Percentiles rank a stretch among this genome's conserved stretches.
These are phyloP conservation scores for Netelia melanura DNA, from an alignment of 2,888 invertebrate species.

Conservation along the genomic window DNA sequence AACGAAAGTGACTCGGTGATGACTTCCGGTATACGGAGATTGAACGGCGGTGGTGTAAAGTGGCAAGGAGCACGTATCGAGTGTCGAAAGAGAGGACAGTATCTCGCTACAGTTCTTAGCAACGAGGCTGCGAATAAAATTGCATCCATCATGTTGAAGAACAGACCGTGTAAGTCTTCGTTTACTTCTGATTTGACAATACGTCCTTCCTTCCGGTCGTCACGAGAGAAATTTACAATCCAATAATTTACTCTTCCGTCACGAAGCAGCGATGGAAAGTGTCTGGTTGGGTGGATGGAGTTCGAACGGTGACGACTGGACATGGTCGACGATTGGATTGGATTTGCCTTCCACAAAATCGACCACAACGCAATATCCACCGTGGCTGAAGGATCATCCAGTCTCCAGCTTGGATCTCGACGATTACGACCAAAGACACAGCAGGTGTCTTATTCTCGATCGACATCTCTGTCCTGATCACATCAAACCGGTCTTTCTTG, in stretches of 20 bases:
- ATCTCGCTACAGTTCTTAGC: slow-evolving; percentile 67
- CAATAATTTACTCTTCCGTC: background rate
- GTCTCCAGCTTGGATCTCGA: slow-evolving; percentile 8
- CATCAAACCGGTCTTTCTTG: slow-evolving; percentile 67
- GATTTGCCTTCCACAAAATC: slow-evolving; percentile 61
- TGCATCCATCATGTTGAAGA: slow-evolving; percentile 70
- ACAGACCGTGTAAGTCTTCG: slow-evolving; percentile 67
- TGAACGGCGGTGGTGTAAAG: slow-evolving; percentile 70
- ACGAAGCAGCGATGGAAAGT: slow-evolving; percentile 69
- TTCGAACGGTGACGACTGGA: slow-evolving; percentile 69
- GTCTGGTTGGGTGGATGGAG: slow-evolving; percentile 71
- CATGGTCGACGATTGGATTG: slow-evolving; percentile 67
- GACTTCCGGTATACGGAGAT: slow-evolving; percentile 55
- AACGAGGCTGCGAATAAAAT: slow-evolving; percentile 68
- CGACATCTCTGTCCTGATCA: slow-evolving; percentile 69
- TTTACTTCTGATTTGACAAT: background rate
- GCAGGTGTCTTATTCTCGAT: slow-evolving; percentile 68
- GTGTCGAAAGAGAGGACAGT: slow-evolving; percentile 69
- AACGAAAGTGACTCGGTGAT: slow-evolving; percentile 37
- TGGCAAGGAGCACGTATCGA: slow-evolving; percentile 69
- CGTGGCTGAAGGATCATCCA: slow-evolving; percentile 69
- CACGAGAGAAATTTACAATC: background rate
- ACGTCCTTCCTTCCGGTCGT: background rate
- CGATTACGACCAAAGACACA: slow-evolving; percentile 24
- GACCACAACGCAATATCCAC: slow-evolving; percentile 61